Percentiles rank a stretch among this genome's conserved stretches.
Evolutionary conservation across 2,113 vertebrate genomes (phyloP).

Genomic region (Rostratula benghalensis): DNA sequence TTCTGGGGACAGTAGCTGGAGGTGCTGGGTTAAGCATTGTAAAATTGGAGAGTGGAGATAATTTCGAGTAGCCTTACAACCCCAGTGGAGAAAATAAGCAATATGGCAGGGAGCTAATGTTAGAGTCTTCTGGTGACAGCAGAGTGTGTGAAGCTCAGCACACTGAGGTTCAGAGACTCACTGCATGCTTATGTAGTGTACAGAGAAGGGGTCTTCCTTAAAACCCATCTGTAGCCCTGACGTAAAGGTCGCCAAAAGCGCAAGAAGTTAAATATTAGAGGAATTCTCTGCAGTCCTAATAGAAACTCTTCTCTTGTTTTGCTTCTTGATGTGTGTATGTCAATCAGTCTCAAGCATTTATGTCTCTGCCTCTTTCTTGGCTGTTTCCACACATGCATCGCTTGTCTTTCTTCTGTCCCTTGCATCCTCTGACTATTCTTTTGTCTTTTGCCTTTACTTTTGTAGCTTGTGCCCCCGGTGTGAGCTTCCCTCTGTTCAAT

Average conservation of each 20-base stretch:
- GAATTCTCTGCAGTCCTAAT: not conserved
- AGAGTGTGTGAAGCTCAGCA: not conserved
- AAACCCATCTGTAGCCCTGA: not conserved
- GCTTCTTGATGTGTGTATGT: not conserved
- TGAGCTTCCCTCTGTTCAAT: not conserved
- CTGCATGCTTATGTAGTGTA: not conserved
- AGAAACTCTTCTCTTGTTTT: not conserved
- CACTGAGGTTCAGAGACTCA: not conserved
- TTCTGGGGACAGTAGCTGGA: not conserved
- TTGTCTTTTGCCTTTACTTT: not conserved
- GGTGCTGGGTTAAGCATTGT: not conserved
- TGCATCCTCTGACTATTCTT: fast-evolving
- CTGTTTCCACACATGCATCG: fast-evolving
- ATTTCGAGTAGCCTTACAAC: not conserved
- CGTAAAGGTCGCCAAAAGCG: not conserved
- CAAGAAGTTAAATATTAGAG: not conserved
- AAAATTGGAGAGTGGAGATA: not conserved
- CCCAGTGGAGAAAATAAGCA: not conserved
- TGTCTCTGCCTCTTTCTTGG: not conserved
- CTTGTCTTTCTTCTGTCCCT: not conserved
- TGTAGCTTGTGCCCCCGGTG: not conserved
- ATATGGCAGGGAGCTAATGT: not conserved
- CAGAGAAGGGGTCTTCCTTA: not conserved
- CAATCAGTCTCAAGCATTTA: not conserved
- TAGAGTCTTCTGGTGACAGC: not conserved